Base-by-base conservation (phyloP, 2,888 invertebrate genomes). In the Hirtodrosophila confusa region DNA sequence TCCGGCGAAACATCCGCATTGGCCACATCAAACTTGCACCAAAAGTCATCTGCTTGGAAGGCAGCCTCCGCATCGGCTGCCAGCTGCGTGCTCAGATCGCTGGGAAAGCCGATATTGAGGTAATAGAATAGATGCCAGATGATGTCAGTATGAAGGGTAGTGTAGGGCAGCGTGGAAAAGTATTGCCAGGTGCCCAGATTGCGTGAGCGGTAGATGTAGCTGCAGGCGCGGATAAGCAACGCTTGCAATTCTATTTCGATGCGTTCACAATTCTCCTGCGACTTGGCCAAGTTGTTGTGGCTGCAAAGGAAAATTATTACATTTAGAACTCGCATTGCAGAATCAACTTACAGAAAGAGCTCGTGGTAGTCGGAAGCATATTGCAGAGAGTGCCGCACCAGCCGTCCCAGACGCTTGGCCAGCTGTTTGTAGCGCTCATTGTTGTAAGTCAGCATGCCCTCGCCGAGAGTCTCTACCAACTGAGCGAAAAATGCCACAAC, bases 121-220 rank as follows among this genome's bases (percentile, higher is more conserved):
- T 93, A 93, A 78, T 94, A 94, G 88, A 94, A 95, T 58, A 95
- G 92, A 82, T 93, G 93, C 95, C 95, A 95, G n/a, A 94, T 88
- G 4, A 93, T 93, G 47, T 91, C 90, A 0, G 92, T 88, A 8
- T 94, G 93, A 29, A 95, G 93, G 45, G 93, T 91, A 66, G 93
- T 92, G 85, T 94, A 95, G 0, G 96, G 96, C 75, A 96, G 92
- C 17, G 95, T 94, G 10, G 96, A 95, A 77, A 96, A 93, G 91
- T 96, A 96, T 90, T 97, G 96, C 95, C 96, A 96, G 2, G 95
- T 95, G 7, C 95, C 95, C 66, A 95, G 92, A 86, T 94, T 94
- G 45, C 94, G 94, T 0, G 95, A 94, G 2, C 94, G 93, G 86
- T 95, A 95, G 60, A 96, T 94, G 73, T 93, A 94, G 58, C 94